Conservation (phyloP, 2,888 invertebrate species). For the Rhamphomyia laevipes region DNA sequence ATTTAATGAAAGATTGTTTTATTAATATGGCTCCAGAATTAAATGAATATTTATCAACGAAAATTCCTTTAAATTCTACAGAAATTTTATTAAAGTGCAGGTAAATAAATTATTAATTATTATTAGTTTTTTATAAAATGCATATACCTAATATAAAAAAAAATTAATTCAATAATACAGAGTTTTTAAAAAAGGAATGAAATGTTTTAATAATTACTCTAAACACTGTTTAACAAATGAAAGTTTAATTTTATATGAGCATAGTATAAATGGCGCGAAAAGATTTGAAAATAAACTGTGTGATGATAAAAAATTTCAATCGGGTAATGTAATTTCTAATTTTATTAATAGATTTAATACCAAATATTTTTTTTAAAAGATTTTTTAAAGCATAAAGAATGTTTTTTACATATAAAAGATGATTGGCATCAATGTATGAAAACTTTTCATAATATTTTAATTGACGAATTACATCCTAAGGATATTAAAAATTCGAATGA, state of each 20-base stretch:
- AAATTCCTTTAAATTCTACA: slow-evolving; percentile 29
- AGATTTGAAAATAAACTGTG: slow-evolving; percentile 32
- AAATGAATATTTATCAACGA: slow-evolving; percentile 31
- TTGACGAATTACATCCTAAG: slow-evolving; percentile 26
- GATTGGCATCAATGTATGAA: slow-evolving; percentile 33
- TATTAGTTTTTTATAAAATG: not conserved
- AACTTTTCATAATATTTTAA: slow-evolving; percentile 29
- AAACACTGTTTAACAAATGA: slow-evolving; percentile 28
- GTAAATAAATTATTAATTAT: slow-evolving; percentile 20
- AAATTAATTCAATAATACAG: slow-evolving; percentile 19
- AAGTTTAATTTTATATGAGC: slow-evolving; percentile 26
- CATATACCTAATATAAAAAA: not conserved
- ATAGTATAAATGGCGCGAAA: slow-evolving; percentile 33
- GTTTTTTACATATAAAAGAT: slow-evolving; percentile 31
- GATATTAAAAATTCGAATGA: slow-evolving; percentile 18
- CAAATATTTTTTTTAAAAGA: slow-evolving; percentile 21
- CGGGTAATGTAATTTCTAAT: slow-evolving; percentile 17
- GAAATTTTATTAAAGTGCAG: slow-evolving; percentile 34
- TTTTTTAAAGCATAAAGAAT: slow-evolving; percentile 33
- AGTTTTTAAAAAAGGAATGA: slow-evolving; percentile 33
- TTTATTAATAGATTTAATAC: not conserved
- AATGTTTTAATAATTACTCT: slow-evolving; percentile 33
- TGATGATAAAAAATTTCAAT: slow-evolving; percentile 29
- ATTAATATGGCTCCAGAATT: slow-evolving; percentile 32
- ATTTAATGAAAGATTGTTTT: slow-evolving; percentile 33